Base-by-base conservation (phyloP, 2,888 invertebrate species). In the Eupithecia exiguata region DNA sequence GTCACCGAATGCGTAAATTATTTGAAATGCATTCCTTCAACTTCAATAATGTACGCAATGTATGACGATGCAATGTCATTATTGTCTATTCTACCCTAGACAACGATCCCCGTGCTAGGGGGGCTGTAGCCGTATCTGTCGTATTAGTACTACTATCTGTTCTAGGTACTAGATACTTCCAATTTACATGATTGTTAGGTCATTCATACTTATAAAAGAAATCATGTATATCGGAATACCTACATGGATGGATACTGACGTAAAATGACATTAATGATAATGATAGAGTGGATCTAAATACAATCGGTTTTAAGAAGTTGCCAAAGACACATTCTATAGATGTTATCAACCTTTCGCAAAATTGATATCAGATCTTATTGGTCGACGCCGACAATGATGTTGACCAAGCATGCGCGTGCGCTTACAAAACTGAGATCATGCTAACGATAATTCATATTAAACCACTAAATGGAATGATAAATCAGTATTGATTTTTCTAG, bases 381-480 rank as follows among this genome's bases (percentile, higher is more conserved):
- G 30, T 35, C 30, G 18, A 5, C 18, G 35, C 62, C 62, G 40
- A 43, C 61, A 43, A 40, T 58, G 4, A 68, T 58, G 61, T 69
- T 30, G 61, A 40, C 30, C 38, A 49, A 38, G 53, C 43, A 25
- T 25, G 49, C 25, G 18, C 21, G 10, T 3, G 69, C 40, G 70
- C 63, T 62, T 63, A 46, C 70, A 63, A 70, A 46, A 70, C 46
- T 12, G 21, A 61, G 61, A 69, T 70, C 35, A n/a, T 69, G n/a
- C 18, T 69, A 16, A 35, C n/a, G 63, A 62, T 70, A 63, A 62
- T 62, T 14, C 1, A 18, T 49, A n/a, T 49, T n/a, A 49, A 30
- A 40, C 7, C 12, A 61, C 1, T 18, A 61, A 61, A 36, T 16
- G 36, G 25, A 38, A 16, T 40, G 40, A 16, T 35, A 35, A 21